Base-by-base conservation (phyloP, 1,140 invertebrate species). In the Bactericera cockerelli region DNA sequence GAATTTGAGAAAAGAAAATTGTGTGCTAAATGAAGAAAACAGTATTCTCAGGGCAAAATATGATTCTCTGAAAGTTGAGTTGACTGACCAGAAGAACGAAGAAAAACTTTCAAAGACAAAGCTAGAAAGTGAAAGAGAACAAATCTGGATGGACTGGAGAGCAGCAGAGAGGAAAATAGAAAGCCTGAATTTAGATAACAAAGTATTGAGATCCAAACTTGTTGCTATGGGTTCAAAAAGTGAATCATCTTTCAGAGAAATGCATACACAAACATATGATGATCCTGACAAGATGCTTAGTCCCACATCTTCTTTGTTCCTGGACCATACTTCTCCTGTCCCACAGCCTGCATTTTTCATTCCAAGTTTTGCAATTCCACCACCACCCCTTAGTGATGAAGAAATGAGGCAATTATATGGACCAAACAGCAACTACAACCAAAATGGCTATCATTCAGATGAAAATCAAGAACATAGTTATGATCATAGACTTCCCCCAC, bases 71-170 rank as follows among this genome's bases (percentile, higher is more conserved):
- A 49, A 49, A 49, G 42, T 49, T 16, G 42, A 49, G 22, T 49
- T 49, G 42, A 49, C 42, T 49, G 42, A 49, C 42, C 42, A 49
- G n/a, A 49, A 49, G 22, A 49, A 49, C 19, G 42, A 49, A 49
- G 42, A 49, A 19, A 49, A 49, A 49, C 42, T 49, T n/a, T 49
- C 42, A 16, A 49, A 49, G 19, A 49, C 42, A 6, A 49, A 49
- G 22, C 19, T 49, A 22, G 42, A 49, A 22, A 19, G 22, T 49
- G 42, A 49, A 22, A 49, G 42, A 49, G 42, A 49, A 49, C 42
- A 49, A 49, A 49, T 49, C 22, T 49, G 42, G 42, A 49, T 49
- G 42, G n/a, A 16, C n/a, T 49, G 42, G 42, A 49, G 42, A 49
- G 42, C 42, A 49, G 42, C 42, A n/a, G 42, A 49, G n/a, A 49